Evolutionary conservation across 2,888 invertebrate genomes (phyloP).

Genomic region (Amblyjoppa fuscipennis): DNA sequence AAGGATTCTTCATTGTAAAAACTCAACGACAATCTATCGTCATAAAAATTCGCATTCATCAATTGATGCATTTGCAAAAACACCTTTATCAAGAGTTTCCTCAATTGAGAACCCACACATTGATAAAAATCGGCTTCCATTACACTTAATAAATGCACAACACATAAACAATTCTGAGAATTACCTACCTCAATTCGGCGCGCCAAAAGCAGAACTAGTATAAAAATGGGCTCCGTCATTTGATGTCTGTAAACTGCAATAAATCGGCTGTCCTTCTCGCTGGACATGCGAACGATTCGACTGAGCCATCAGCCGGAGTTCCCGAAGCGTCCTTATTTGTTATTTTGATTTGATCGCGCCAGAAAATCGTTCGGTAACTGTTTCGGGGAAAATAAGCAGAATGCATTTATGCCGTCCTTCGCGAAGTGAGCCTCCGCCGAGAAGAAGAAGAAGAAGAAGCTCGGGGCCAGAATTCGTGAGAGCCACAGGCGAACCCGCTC

Average conservation of each 20-base stretch:
- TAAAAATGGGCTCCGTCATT: not conserved
- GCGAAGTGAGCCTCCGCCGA: slow-evolving; percentile 9
- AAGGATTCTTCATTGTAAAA: no score
- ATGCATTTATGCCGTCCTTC: slow-evolving; percentile 43
- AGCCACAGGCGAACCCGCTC: slow-evolving; percentile 42
- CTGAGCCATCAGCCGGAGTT: slow-evolving; percentile 3
- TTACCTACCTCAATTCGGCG: no score
- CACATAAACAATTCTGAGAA: no score
- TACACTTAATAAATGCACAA: no score
- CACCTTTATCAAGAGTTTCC: no score
- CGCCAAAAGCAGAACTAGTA: not conserved
- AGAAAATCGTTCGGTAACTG: slow-evolving; percentile 30
- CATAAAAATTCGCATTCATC: no score
- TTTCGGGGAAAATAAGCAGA: slow-evolving; percentile 49
- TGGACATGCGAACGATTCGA: not conserved
- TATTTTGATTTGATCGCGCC: slow-evolving; percentile 47
- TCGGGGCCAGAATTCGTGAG: slow-evolving; percentile 38
- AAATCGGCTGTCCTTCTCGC: not conserved
- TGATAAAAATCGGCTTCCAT: no score
- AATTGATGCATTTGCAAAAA: no score
- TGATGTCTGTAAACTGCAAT: not conserved
- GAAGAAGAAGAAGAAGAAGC: slow-evolving; percentile 37
- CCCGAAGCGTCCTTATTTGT: slow-evolving; percentile 28
- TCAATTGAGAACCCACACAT: no score
- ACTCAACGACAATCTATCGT: no score